Conservation (phyloP, 2,113 vertebrate species). For the Beaufortia kweichowensis region DNA sequence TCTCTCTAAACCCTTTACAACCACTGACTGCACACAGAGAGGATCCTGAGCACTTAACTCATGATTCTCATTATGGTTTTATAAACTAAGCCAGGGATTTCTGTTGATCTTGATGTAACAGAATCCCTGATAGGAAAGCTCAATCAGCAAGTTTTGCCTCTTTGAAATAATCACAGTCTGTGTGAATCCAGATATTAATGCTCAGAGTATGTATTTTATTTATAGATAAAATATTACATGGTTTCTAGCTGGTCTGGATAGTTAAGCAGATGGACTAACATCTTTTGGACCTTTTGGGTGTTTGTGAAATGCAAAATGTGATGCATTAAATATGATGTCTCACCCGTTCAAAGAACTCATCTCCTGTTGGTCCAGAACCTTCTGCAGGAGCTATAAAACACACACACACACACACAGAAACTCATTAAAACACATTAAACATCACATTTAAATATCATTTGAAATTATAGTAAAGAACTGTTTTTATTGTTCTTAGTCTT, state of each 20-base stretch:
- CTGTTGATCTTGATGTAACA: too few species aligned
- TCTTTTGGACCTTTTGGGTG: too few species aligned
- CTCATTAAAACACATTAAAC: background rate
- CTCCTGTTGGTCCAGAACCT: slow-evolving; percentile 64
- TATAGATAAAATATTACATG: background rate
- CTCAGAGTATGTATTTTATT: too few species aligned
- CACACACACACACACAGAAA: slow-evolving; percentile 28
- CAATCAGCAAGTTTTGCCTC: too few species aligned
- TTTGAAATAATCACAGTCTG: too few species aligned
- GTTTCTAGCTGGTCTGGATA: background rate
- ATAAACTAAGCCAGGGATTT: too few species aligned
- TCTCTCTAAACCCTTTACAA: slow-evolving; percentile 78
- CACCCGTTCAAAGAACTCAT: slow-evolving; percentile 77
- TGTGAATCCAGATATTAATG: too few species aligned
- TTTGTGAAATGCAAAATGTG: too few species aligned
- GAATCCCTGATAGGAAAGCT: too few species aligned
- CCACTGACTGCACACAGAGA: slow-evolving; percentile 70
- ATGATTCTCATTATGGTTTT: too few species aligned
- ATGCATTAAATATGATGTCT: slow-evolving; percentile 47
- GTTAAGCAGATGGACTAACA: background rate
- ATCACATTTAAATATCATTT: background rate
- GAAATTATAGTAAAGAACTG: background rate
- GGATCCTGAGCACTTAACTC: too few species aligned
- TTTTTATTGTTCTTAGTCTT: too few species aligned
- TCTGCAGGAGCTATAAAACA: slow-evolving; percentile 69